These are phyloP conservation scores for Novumbra hubbsi DNA, from an alignment of 2,797 vertebrate species.

Conservation along the genomic window DNA sequence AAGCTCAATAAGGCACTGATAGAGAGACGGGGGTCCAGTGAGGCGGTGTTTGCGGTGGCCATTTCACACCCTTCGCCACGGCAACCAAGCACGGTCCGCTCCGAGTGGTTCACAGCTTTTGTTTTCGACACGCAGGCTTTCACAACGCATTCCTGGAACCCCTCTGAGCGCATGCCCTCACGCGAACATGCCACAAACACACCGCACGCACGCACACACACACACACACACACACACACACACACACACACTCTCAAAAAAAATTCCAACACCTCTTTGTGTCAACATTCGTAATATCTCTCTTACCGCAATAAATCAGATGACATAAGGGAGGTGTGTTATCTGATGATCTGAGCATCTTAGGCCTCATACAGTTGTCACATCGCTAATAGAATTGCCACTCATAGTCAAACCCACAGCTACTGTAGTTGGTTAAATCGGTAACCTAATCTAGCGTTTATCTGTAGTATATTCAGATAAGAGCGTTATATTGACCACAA, in stretches of 20 bases:
- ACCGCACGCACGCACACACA: constrained; percentile 10
- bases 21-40: constrained; percentile 30
- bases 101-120: constrained; percentile 16
- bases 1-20: constrained; percentile 44
- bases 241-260: neutral
- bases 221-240: constrained; percentile 1
- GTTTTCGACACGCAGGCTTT: neutral
- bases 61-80: neutral
- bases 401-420: constrained; percentile 1
- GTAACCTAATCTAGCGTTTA: neutral
- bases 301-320: neutral
- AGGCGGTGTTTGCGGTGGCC: constrained; percentile 15
- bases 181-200: neutral
- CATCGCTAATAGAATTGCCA: neutral
- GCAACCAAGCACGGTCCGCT: neutral
- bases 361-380: neutral
- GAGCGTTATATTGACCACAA: neutral
- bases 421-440: neutral
- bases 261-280: neutral
- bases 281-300: neutral
- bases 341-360: neutral
- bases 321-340: neutral
- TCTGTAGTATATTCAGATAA: neutral
- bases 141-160: neutral
- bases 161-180: neutral